These are phyloP conservation scores for Colletes gigas DNA, from an alignment of 1,140 invertebrate genomes.

Conservation along the genomic window DNA sequence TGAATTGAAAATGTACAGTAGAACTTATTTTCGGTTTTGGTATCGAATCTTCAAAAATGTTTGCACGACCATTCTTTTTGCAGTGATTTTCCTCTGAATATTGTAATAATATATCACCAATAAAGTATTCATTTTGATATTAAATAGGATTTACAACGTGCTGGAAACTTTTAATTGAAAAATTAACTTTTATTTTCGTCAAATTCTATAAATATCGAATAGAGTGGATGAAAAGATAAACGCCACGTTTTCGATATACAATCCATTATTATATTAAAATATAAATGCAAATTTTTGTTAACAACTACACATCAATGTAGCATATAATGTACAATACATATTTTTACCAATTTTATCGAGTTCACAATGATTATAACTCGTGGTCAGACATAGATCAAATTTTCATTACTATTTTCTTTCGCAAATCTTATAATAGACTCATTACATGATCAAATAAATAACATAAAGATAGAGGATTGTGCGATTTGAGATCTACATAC, in stretches of 20 bases:
- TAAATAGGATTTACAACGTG: not conserved
- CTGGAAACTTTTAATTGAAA: not conserved
- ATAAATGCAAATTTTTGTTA: constrained; percentile 73
- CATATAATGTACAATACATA: constrained; percentile 77
- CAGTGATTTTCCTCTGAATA: not conserved
- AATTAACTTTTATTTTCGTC: not conserved
- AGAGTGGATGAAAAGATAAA: constrained; percentile 40
- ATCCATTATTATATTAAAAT: constrained; percentile 75
- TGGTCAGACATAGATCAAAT: not conserved
- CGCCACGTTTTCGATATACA: constrained; percentile 14
- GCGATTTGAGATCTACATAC: not conserved
- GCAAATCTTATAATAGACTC: not conserved
- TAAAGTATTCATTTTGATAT: not conserved
- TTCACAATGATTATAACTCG: constrained; percentile 20
- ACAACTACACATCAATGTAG: constrained; percentile 59
- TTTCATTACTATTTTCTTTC: not conserved
- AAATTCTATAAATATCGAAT: not conserved
- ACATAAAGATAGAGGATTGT: not conserved
- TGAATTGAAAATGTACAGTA: too few species aligned
- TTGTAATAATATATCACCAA: too few species aligned
- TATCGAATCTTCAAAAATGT: too few species aligned
- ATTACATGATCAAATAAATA: constrained; percentile 17
- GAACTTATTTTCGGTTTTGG: too few species aligned
- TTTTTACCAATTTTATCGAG: constrained; percentile 54
- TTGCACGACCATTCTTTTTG: not conserved